These are phyloP conservation scores for Nycticryphes semicollaris DNA, from an alignment of 2,113 vertebrate species.

Conservation along the genomic window DNA sequence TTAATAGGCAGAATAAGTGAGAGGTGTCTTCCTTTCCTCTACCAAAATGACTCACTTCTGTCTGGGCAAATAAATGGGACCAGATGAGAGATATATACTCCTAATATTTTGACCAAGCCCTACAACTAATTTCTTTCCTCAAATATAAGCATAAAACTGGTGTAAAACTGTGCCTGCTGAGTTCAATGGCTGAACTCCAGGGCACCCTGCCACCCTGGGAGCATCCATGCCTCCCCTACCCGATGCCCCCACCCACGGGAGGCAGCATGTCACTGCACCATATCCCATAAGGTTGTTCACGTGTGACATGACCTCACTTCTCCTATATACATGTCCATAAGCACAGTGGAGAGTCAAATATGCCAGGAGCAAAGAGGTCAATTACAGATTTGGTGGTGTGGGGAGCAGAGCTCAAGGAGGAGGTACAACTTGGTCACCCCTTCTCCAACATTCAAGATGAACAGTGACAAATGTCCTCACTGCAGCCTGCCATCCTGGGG, in stretches of 20 bases:
- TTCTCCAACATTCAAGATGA: accelerated
- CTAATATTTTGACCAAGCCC: not conserved
- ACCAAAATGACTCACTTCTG: not conserved
- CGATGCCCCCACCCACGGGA: accelerated
- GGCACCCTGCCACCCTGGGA: accelerated
- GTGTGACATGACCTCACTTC: not conserved
- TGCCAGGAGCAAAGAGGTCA: accelerated
- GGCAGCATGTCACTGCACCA: not conserved
- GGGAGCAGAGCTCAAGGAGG: not conserved
- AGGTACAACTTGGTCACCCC: not conserved
- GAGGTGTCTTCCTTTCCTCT: not conserved
- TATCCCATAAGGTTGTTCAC: accelerated
- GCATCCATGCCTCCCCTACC: not conserved
- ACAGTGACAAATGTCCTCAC: not conserved
- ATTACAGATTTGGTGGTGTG: not conserved
- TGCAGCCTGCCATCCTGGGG: not conserved
- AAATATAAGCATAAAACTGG: not conserved
- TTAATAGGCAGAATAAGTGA: not conserved
- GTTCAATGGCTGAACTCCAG: not conserved
- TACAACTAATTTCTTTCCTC: not conserved
- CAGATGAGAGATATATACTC: not conserved
- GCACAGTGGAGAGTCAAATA: not conserved
- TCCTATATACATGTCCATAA: not conserved
- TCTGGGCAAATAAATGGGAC: not conserved
- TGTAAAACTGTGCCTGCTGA: not conserved